Base-by-base conservation (phyloP, 2,888 invertebrate genomes). In the Anoplius nigerrimus region DNA sequence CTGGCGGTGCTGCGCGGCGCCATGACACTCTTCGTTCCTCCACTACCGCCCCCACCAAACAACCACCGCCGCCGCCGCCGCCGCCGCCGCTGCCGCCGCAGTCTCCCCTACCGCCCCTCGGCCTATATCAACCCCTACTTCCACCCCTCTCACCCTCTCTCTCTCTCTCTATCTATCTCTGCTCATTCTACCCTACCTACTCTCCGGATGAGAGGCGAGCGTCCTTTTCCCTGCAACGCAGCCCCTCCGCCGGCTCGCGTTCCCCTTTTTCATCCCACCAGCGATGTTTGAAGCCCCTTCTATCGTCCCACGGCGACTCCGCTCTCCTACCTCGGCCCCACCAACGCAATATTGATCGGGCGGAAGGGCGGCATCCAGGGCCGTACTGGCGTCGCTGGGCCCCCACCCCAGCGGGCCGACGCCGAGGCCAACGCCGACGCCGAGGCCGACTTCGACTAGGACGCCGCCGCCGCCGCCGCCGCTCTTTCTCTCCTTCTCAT, bases 271-370 rank as follows among this genome's bases (percentile, higher is more conserved):
- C 57, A 43, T 54, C 54, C 53, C 63, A 66, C 66, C 53, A 56
- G 18, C 71, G 24, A 45, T 21, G 21, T 53, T 3, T 72, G 72
- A 66, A 71, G 72, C 69, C 75, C 70, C 75, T 77, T 73, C 79
- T 78, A 69, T 11, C 75, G 60, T 65, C 77, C 76, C 82, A 75
- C 81, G 78, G 71, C 71, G 42, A 60, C 69, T n/a, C n/a, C 71
- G 69, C 75, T 72, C 71, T 78, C 81, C 77, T 75, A 75, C 79
- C 79, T 80, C 84, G 79, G 76, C 86, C 88, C 88, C 88, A 87
- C 88, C 88, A 87, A 81, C 83, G 84, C 83, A 85, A 87, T 88
- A 88, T 88, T 88, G 88, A 88, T 88, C 88, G 86, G 82, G 82
- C 86, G 85, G 87, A 88, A 88, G 87, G 88, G 88, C 87, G 87